A percentile compares a stretch with the other conserved stretches of the same genome.
Conservation (phyloP, 2,797 vertebrate species). For the Chelmon rostratus region DNA sequence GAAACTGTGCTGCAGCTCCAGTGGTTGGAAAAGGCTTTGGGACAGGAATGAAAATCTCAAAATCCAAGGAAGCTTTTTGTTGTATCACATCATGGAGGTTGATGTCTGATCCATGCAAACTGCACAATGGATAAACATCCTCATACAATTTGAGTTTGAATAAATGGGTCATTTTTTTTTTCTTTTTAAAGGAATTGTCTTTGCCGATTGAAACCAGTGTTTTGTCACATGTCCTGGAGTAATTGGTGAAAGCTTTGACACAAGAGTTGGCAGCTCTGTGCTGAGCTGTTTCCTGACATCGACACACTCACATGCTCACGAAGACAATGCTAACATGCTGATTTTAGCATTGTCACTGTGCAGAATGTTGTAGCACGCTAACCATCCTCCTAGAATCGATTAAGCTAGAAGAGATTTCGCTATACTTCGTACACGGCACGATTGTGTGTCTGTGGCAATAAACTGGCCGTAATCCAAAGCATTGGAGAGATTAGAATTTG, state of each 20-base stretch:
- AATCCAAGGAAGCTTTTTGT: conserved; percentile 26
- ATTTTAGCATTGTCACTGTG: no score
- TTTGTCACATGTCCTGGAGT: no score
- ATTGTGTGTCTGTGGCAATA: background rate
- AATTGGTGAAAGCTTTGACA: no score
- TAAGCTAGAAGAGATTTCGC: no score
- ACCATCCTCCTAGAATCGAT: no score
- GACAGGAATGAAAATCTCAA: conserved; percentile 39
- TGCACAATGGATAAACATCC: conserved; percentile 7
- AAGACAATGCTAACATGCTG: background rate
- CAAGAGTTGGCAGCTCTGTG: no score
- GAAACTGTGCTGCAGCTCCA: conserved; percentile 50
- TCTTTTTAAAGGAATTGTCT: no score
- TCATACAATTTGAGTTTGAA: background rate
- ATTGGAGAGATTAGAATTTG: background rate
- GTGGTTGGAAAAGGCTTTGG: conserved; percentile 37
- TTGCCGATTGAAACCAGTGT: no score
- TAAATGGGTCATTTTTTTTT: background rate
- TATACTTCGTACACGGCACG: no score
- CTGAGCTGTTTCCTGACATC: no score
- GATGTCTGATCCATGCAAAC: conserved; percentile 15
- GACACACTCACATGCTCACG: background rate
- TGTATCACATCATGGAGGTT: background rate
- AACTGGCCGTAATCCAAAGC: background rate
- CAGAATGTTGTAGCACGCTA: no score